Evolutionary conservation across 2,888 invertebrate species (phyloP), one percentile per base, ranked within the genome.

Genomic region (Ennomos quercinarius): DNA sequence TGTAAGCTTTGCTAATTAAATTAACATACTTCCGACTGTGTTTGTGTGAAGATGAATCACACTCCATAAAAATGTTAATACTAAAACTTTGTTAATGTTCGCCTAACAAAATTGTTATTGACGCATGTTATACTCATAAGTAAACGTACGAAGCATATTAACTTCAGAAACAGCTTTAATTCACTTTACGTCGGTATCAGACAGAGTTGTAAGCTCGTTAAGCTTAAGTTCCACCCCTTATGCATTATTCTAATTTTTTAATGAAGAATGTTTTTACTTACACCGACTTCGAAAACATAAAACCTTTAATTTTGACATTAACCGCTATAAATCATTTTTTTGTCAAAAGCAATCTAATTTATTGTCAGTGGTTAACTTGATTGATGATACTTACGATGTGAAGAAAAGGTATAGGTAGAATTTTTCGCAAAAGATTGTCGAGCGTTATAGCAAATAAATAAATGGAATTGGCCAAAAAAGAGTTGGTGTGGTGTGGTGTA

Each of bases 101-200:
- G 10, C 17, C 10, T 41, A 42, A 43, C 11, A 40, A 17, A 2
- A 53, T 44, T 35, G 41, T 43, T 38, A 42, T 11, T 9, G 10
- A 49, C 35, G 43, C 44, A 37, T 39, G 47, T 56, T 35, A 13
- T 12, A 27, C n/a, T n/a, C n/a, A n/a, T n/a, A n/a, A n/a, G n/a
- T 27, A 27, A 4, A 38, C 38, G 36, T 40, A 27, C 10, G 12
- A 8, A 3, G 39, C 17, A 44, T 55, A 56, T 43, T 43, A 12
- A 44, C 39, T 39, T 63, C 13, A 44, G 6, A 53, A 58, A 45
- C 36, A 54, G 59, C 41, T 59, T 57, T 57, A 53, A 54, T 59
- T 41, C 54, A 38, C 49, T 54, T 35, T 8, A n/a, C n/a, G n/a
- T n/a, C 38, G 41, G 53, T 36, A 27, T 46, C 13, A 43, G 48